Evolutionary conservation across 2,113 vertebrate genomes (phyloP).

Genomic region (Chloropsis cyanopogon): DNA sequence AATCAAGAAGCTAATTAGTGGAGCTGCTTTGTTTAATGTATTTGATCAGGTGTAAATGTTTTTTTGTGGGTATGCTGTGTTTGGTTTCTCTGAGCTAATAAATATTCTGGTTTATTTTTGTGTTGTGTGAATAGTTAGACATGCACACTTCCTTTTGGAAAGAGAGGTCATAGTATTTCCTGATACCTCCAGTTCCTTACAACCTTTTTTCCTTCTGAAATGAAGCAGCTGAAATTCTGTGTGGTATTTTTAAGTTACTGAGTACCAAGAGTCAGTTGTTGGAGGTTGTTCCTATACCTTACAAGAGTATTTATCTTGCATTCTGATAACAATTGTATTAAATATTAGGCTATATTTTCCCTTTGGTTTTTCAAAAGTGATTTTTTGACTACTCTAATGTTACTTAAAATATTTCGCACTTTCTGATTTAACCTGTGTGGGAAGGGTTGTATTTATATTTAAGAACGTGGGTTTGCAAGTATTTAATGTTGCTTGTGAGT

Average conservation of each 20-base stretch:
- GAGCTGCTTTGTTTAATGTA: background rate
- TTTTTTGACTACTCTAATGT: rapidly evolving
- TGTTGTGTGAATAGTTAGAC: background rate
- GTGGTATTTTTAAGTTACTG: rapidly evolving
- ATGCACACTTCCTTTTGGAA: background rate
- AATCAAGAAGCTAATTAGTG: background rate
- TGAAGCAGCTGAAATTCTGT: background rate
- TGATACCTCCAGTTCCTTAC: background rate
- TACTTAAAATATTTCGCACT: background rate
- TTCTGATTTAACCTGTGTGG: background rate
- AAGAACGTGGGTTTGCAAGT: background rate
- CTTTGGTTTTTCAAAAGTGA: background rate
- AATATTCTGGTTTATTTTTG: background rate
- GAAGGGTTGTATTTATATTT: background rate
- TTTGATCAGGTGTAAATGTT: background rate
- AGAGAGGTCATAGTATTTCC: background rate
- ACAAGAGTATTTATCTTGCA: background rate
- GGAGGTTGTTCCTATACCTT: background rate
- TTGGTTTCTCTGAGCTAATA: background rate
- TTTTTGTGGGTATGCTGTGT: background rate
- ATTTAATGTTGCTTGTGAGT: background rate
- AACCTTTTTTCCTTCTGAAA: background rate
- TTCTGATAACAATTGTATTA: background rate
- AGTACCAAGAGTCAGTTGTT: background rate
- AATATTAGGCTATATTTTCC: background rate